Evolutionary conservation across 1,140 invertebrate species (phyloP), one percentile per base, ranked within the genome.

Genomic region (Holcopasites calliopsidis): DNA sequence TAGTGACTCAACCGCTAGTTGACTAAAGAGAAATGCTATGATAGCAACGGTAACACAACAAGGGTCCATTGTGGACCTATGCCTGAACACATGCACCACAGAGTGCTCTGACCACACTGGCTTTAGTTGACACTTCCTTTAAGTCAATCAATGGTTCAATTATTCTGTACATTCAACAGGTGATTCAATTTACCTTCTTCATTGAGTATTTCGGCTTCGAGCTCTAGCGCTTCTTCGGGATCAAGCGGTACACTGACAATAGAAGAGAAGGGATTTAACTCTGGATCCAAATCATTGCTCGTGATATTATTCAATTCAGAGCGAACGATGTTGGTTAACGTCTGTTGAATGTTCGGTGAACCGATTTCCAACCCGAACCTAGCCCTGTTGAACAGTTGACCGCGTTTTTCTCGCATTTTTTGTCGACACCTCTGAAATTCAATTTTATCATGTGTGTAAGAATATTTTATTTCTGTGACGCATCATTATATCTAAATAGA

Each of bases 381-480:
- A 50, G 58, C 62, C 38, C 42, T 85, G 28, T 86, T 83, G 65
- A 92, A 89, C n/a, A 91, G 76, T 47, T 90, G 79, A 42, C 78
- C 42, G 38, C 91, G 82, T 70, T 79, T 92, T 61, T 91, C 87
- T 65, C 80, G 82, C 81, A 92, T 89, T 80, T 72, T 86, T 31
- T 87, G 77, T 49, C 86, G 77, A 69, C 87, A 92, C 76, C 85
- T 82, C 91, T 92, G 55, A 44, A 87, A 88, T 69, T 8, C 0
- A 42, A 7, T 66, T 66, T 57, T 3, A 57, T 28, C 1, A 18
- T n/a, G 21, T 8, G 21, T 10, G 28, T 26, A 40, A 18, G 2
- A 16, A 62, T 28, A 13, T 44, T 58, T 38, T 38, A 1, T 38
- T 23, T 16, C 5, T 35, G 38, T n/a, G n/a, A n/a, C n/a, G n/a